These are phyloP conservation scores for Galeopterus variegatus DNA, from an alignment of 2,113 vertebrate genomes.

Conservation along the genomic window DNA sequence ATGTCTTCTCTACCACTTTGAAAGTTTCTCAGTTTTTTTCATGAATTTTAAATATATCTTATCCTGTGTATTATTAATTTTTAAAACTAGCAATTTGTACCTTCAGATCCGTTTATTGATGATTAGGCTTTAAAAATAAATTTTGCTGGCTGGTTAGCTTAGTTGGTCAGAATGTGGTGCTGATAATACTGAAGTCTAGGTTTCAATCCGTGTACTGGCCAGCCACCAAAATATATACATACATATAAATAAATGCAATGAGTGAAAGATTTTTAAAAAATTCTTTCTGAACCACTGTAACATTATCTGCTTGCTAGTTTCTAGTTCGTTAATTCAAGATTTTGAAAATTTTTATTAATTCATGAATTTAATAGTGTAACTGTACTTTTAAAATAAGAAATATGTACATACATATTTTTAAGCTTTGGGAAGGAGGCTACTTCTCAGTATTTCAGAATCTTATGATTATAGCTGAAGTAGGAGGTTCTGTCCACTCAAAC, in stretches of 20 bases:
- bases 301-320: not conserved
- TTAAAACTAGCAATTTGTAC: not conserved
- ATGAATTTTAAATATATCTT: conserved; percentile 11
- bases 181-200: no score
- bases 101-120: conserved; percentile 21
- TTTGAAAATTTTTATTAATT: not conserved
- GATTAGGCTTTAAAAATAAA: not conserved
- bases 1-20: not conserved
- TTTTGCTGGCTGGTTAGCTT: not conserved
- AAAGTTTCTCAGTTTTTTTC: not conserved
- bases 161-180: no score
- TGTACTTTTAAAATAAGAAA: conserved; percentile 43
- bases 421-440: not conserved
- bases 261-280: not conserved
- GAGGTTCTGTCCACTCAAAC: not conserved
- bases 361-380: conserved; percentile 23
- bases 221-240: no score
- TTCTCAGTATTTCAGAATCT: conserved; percentile 22
- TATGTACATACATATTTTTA: not conserved
- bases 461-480: not conserved
- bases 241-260: not conserved
- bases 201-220: no score
- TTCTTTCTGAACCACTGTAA: not conserved
- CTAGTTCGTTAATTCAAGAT: not conserved
- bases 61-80: not conserved